Evolutionary conservation across 2,888 invertebrate species (phyloP).

Genomic region (Hypena proboscidalis): DNA sequence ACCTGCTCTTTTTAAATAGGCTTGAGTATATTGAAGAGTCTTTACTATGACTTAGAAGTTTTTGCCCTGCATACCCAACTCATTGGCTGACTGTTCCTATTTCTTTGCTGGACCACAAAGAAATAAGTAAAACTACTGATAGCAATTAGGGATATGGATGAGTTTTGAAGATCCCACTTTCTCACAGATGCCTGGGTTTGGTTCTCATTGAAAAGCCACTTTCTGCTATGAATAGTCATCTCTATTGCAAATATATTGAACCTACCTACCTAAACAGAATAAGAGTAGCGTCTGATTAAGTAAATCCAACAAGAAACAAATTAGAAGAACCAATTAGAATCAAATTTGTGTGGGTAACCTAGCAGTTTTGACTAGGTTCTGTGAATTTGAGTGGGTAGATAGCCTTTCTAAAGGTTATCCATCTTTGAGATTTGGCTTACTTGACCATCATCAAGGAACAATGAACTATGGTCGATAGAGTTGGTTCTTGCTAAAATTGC

Average conservation of each 20-base stretch:
- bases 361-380: slow-evolving; percentile 1
- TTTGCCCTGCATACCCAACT: no score
- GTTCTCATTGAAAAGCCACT: neutral
- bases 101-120: no score
- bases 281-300: neutral
- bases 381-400: slow-evolving; percentile 22
- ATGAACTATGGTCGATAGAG: slow-evolving; percentile 34
- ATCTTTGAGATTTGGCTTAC: slow-evolving; percentile 34
- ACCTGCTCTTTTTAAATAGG: no score
- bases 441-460: slow-evolving; percentile 38
- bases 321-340: slow-evolving; percentile 1
- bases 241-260: neutral
- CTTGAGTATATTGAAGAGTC: no score
- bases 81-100: no score
- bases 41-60: no score
- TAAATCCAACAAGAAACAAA: neutral
- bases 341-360: neutral
- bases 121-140: no score
- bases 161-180: no score
- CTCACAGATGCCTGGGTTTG: no score
- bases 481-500: slow-evolving; percentile 49
- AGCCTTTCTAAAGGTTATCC: slow-evolving; percentile 37
- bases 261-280: neutral
- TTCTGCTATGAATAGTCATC: neutral
- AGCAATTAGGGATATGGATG: no score